phyloP scores from a whole-genome alignment of 2,113 vertebrate species.

The Scytalopus superciliaris region DNA sequence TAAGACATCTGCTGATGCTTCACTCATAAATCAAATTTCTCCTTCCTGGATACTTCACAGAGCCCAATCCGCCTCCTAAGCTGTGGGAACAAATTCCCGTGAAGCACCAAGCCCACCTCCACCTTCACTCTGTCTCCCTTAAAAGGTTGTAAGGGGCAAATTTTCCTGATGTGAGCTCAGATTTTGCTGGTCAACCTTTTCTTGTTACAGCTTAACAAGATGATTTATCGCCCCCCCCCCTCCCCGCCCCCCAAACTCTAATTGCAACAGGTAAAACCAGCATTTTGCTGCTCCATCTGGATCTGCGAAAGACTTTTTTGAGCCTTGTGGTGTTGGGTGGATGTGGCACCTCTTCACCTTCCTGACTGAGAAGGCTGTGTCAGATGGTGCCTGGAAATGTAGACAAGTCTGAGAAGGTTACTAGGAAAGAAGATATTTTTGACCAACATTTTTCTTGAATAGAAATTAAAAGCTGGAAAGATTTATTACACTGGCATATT shows the following conservation, averaged over 20 bases:
- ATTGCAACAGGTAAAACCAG: neutral
- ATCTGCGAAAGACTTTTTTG: neutral
- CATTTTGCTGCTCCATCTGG: neutral
- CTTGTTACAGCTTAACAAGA: neutral
- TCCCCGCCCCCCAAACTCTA: neutral
- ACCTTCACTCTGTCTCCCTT: accelerated
- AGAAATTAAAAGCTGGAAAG: conserved; percentile 49
- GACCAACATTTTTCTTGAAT: neutral
- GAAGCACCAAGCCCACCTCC: neutral
- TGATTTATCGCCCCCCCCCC: neutral
- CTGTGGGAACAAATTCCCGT: neutral
- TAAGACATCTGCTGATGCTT: conserved; percentile 45
- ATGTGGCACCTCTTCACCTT: neutral
- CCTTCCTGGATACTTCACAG: neutral
- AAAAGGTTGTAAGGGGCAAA: accelerated
- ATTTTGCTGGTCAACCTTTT: neutral
- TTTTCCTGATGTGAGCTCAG: neutral
- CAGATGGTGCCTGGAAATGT: neutral
- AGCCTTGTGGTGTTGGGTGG: neutral
- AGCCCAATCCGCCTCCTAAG: neutral
- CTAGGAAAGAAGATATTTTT: conserved; percentile 14
- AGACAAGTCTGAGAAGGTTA: neutral
- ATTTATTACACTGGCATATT: conserved; percentile 45
- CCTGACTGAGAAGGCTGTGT: neutral
- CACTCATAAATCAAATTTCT: conserved; percentile 31